A percentile compares a stretch with the other conserved stretches of the same genome.
Conservation (phyloP, 2,113 vertebrate species). For the Myodes glareolus region DNA sequence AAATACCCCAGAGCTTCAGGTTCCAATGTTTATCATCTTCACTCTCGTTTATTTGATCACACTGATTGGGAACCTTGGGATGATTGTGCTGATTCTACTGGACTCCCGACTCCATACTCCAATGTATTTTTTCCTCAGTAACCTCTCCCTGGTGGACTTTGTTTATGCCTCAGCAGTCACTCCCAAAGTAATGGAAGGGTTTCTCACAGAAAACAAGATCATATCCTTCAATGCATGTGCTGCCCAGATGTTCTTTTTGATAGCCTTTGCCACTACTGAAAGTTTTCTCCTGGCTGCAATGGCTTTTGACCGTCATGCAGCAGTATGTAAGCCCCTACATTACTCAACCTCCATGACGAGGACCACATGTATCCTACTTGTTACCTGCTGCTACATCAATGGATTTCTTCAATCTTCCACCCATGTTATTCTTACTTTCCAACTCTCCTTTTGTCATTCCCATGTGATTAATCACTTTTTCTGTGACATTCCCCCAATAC, state of each 20-base stretch:
- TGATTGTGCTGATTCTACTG: slow-evolving; percentile 46
- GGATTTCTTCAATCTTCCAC: too few relatives aligned
- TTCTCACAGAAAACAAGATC: slow-evolving; percentile 43
- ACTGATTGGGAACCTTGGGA: slow-evolving; percentile 36
- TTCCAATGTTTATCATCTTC: slow-evolving; percentile 50
- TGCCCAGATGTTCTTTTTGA: slow-evolving; percentile 76
- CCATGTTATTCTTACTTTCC: too few relatives aligned
- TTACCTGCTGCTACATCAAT: too few relatives aligned
- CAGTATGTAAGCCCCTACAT: too few relatives aligned
- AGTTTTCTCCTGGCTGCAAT: neutral
- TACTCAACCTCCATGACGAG: too few relatives aligned
- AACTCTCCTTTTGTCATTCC: too few relatives aligned
- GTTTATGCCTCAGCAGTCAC: slow-evolving; percentile 61
- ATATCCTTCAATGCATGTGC: slow-evolving; percentile 59
- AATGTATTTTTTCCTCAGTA: slow-evolving; percentile 67
- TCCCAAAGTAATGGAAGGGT: slow-evolving; percentile 47
- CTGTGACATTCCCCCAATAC: neutral
- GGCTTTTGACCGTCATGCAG: neutral
- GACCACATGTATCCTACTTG: too few relatives aligned
- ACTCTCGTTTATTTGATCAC: slow-evolving; percentile 12
- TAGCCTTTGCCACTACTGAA: slow-evolving; percentile 57
- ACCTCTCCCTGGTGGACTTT: slow-evolving; percentile 63
- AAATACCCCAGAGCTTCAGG: neutral
- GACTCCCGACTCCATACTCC: slow-evolving; percentile 56
- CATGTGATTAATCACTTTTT: slow-evolving; percentile 41